Conservation (phyloP, 2,888 invertebrate genomes). For the Automeris io region DNA sequence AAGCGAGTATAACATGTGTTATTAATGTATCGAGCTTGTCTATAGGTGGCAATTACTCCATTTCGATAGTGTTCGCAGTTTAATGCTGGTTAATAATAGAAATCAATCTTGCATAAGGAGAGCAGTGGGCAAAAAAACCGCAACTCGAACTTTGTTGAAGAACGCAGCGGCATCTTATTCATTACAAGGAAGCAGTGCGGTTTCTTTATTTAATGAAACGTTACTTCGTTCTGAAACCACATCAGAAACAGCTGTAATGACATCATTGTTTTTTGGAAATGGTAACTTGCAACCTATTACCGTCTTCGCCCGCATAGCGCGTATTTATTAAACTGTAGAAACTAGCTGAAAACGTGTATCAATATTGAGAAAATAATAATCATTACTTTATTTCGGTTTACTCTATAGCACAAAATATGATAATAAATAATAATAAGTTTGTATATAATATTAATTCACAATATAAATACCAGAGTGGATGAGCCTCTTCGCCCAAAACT, state of each 20-base stretch:
- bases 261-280: conserved; percentile 26
- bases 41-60: conserved; percentile 47
- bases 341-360: too few relatives aligned
- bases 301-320: conserved; percentile 16
- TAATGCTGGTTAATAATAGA: conserved; percentile 53
- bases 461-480: too few relatives aligned
- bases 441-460: too few relatives aligned
- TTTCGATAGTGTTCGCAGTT: conserved; percentile 52
- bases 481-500: too few relatives aligned
- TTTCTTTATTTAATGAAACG: conserved; percentile 62
- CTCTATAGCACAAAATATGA: too few relatives aligned
- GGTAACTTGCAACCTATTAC: background rate
- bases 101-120: conserved; percentile 58
- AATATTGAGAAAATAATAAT: too few relatives aligned
- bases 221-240: conserved; percentile 41
- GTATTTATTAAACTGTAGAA: too few relatives aligned
- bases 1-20: conserved; percentile 26
- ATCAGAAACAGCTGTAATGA: conserved; percentile 28
- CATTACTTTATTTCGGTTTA: too few relatives aligned
- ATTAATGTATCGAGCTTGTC: conserved; percentile 26
- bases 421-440: too few relatives aligned
- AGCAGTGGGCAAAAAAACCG: conserved; percentile 59
- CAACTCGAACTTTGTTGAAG: conserved; percentile 58
- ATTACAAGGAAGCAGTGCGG: conserved; percentile 52
- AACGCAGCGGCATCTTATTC: conserved; percentile 54